These are phyloP conservation scores for Echinometra lucunter DNA, from an alignment of 53 echinoderm and acorn worm genomes.

Conservation along the genomic window DNA sequence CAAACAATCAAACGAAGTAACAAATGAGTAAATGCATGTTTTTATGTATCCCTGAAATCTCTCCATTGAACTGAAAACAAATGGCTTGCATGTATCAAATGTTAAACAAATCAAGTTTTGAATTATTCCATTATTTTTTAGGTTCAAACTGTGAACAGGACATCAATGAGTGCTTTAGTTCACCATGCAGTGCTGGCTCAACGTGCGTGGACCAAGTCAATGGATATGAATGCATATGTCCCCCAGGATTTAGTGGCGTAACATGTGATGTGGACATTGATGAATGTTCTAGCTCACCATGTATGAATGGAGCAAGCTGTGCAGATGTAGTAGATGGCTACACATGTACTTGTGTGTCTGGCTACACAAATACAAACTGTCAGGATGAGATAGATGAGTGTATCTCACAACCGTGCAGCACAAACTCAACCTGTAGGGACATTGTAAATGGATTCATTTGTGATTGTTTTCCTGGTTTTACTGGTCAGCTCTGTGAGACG, in stretches of 20 bases:
- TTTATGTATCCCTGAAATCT: not conserved
- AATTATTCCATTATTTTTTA: not conserved
- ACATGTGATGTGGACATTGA: slow-evolving; percentile 67
- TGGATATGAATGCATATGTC: slow-evolving; percentile 75
- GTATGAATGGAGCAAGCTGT: slow-evolving; percentile 69
- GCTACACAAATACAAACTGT: slow-evolving; percentile 72
- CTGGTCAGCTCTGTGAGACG: slow-evolving; percentile 74
- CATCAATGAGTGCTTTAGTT: slow-evolving; percentile 75
- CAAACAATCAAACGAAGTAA: not conserved
- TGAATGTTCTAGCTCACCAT: slow-evolving; percentile 67
- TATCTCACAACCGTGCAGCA: slow-evolving; percentile 69
- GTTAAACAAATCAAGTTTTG: not conserved
- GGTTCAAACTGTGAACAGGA: slow-evolving; percentile 72
- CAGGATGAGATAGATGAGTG: slow-evolving; percentile 77
- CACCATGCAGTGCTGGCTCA: slow-evolving; percentile 69
- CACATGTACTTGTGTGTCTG: slow-evolving; percentile 72
- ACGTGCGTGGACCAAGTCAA: slow-evolving; percentile 71
- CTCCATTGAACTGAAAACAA: not conserved
- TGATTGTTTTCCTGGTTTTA: slow-evolving; percentile 72
- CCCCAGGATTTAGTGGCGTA: slow-evolving; percentile 67
- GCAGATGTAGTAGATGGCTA: slow-evolving; percentile 63
- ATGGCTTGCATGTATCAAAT: slow-evolving; percentile 5
- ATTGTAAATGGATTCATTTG: slow-evolving; percentile 71
- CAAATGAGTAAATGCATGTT: not conserved
- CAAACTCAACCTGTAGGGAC: slow-evolving; percentile 66